These are phyloP conservation scores for Agonopterix arenella DNA, from an alignment of 2,888 invertebrate species.

Conservation along the genomic window DNA sequence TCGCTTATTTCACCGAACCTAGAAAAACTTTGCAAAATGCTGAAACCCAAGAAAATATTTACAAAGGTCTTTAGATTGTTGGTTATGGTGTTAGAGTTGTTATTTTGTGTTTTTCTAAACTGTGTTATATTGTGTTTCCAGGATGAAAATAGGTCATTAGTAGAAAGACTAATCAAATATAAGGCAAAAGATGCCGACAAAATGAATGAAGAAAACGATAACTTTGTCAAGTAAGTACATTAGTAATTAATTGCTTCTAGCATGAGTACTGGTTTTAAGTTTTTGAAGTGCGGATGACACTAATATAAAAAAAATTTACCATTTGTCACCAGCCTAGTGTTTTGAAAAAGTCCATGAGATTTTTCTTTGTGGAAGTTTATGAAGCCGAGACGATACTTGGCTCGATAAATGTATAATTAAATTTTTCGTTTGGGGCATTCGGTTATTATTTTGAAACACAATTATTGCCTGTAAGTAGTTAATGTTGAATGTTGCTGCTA, in stretches of 20 bases:
- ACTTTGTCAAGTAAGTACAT: constrained; percentile 86
- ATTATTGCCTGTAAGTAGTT: constrained; percentile 33
- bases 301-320: not conserved
- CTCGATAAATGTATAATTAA: not conserved
- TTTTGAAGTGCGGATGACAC: too few relatives aligned
- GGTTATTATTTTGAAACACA: constrained; percentile 25
- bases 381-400: too few relatives aligned
- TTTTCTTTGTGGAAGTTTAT: too few relatives aligned
- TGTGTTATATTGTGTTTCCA: constrained; percentile 60
- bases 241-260: not conserved
- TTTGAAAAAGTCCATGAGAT: not conserved
- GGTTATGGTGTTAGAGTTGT: constrained; percentile 2
- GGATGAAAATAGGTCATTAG: constrained; percentile 91
- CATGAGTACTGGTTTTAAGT: not conserved
- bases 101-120: constrained; percentile 10
- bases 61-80: too few relatives aligned
- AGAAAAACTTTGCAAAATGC: too few relatives aligned
- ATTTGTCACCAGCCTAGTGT: not conserved
- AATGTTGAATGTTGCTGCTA: constrained; percentile 44
- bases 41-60: too few relatives aligned
- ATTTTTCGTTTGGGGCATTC: constrained; percentile 33
- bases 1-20: too few relatives aligned
- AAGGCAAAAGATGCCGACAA: constrained; percentile 97
- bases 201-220: constrained; percentile 98
- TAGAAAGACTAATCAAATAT: constrained; percentile 92